phyloP scores from a whole-genome alignment of 2,888 invertebrate genomes.

The Morpho achilles region DNA sequence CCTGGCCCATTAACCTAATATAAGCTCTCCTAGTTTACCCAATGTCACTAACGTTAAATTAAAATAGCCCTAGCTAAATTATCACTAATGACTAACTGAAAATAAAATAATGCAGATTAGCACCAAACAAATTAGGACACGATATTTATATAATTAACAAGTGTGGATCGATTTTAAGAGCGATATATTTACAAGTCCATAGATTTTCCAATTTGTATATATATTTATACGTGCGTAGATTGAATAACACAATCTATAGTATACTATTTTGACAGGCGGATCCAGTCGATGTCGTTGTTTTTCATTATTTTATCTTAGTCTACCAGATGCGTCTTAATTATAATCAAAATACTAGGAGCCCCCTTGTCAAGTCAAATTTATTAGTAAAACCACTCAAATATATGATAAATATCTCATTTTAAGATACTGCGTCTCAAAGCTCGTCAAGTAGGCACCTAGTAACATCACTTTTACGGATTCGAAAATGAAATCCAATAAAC shows the following conservation, averaged over 20 bases:
- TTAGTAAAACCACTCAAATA: too few relatives aligned
- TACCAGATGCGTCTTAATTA: constrained; percentile 19
- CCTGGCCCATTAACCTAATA: constrained; percentile 22
- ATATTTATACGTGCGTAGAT: neutral
- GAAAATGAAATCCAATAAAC: too few relatives aligned
- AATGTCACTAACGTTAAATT: constrained; percentile 29
- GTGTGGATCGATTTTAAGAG: too few relatives aligned
- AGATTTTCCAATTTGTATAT: neutral
- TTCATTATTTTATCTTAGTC: constrained; percentile 20
- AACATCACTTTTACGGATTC: too few relatives aligned
- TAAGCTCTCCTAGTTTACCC: constrained; percentile 37
- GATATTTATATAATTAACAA: constrained; percentile 32
- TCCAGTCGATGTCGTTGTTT: constrained; percentile 27
- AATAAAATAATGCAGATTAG: constrained; percentile 47
- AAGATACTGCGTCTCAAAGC: too few relatives aligned
- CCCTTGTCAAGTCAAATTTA: neutral
- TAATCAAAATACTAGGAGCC: neutral
- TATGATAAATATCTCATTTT: too few relatives aligned
- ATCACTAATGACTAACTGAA: constrained; percentile 30
- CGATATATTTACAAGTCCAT: constrained; percentile 12
- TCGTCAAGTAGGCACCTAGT: too few relatives aligned
- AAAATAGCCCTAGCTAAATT: constrained; percentile 30
- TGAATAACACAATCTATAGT: neutral
- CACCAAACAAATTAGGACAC: constrained; percentile 62
- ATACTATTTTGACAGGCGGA: constrained; percentile 26